Evolutionary conservation across 2,113 vertebrate genomes (phyloP).

Genomic region (Progne subis): DNA sequence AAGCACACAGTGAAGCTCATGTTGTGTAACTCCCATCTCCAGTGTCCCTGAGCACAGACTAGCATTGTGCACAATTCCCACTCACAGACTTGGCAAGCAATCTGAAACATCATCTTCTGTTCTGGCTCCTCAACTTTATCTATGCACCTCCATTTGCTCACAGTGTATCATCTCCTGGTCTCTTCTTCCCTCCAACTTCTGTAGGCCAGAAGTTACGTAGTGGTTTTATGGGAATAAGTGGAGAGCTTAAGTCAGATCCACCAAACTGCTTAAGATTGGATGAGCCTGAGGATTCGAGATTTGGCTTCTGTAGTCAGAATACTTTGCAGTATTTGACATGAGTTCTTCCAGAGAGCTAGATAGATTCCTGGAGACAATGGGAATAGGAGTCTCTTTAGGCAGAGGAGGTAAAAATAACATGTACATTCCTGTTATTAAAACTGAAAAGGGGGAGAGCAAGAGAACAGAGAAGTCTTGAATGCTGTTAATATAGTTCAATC

Average conservation of each 20-base stretch:
- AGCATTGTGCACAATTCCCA: slow-evolving; percentile 1
- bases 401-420: slow-evolving; percentile 46
- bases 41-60: slow-evolving; percentile 23
- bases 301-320: not conserved
- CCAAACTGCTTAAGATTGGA: not conserved
- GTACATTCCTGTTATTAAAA: slow-evolving; percentile 32
- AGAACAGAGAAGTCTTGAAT: not conserved
- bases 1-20: not conserved
- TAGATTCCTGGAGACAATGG: slow-evolving; percentile 9
- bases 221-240: not conserved
- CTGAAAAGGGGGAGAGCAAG: not conserved
- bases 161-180: not conserved
- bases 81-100: not conserved
- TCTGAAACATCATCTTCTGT: slow-evolving; percentile 9
- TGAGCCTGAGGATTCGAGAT: slow-evolving; percentile 11
- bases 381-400: not conserved
- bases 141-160: not conserved
- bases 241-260: not conserved
- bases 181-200: not conserved
- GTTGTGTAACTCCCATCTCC: slow-evolving; percentile 34
- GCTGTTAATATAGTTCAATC: not conserved
- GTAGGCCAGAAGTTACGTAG: not conserved
- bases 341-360: not conserved
- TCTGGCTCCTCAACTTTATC: not conserved
- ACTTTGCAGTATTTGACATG: not conserved